A percentile compares a stretch with the other conserved stretches of the same genome.
Conservation (phyloP, 2,888 invertebrate genomes). For the Zhuqinia jingwanae region DNA sequence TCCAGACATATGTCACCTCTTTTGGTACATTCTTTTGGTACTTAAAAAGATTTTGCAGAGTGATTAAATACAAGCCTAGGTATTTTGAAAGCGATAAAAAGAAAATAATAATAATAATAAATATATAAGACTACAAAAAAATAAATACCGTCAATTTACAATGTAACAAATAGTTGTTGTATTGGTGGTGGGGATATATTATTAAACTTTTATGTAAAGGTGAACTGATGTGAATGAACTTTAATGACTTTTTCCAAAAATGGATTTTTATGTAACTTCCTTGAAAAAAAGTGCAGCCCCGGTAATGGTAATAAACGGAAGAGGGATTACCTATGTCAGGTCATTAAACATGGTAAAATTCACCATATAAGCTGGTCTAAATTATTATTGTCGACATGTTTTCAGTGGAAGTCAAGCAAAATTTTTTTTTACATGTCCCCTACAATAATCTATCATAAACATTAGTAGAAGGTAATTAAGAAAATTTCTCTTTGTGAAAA, state of each 20-base stretch:
- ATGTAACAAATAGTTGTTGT: not conserved
- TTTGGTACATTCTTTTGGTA: not conserved
- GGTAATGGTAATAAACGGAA: constrained; percentile 25
- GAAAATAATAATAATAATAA: constrained; percentile 5
- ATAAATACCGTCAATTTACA: not conserved
- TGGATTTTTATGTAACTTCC: constrained; percentile 20
- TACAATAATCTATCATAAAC: too few species aligned
- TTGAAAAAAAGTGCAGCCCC: constrained; percentile 11
- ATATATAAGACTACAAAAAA: too few species aligned
- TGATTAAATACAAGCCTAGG: too few species aligned
- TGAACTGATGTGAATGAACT: constrained; percentile 60
- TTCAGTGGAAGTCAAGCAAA: too few species aligned
- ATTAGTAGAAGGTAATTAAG: constrained; percentile 11
- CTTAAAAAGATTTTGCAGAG: too few species aligned
- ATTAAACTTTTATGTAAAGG: not conserved
- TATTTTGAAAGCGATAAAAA: too few species aligned
- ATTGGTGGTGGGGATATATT: not conserved
- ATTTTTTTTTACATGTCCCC: too few species aligned
- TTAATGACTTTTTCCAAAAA: constrained; percentile 50
- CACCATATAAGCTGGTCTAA: too few species aligned
- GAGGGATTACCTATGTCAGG: constrained; percentile 9
- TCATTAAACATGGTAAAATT: too few species aligned
- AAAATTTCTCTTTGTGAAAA: not conserved
- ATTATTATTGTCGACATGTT: too few species aligned
- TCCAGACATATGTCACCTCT: not conserved